phyloP scores from a whole-genome alignment of 2,888 invertebrate species.

The Latheticus oryzae region DNA sequence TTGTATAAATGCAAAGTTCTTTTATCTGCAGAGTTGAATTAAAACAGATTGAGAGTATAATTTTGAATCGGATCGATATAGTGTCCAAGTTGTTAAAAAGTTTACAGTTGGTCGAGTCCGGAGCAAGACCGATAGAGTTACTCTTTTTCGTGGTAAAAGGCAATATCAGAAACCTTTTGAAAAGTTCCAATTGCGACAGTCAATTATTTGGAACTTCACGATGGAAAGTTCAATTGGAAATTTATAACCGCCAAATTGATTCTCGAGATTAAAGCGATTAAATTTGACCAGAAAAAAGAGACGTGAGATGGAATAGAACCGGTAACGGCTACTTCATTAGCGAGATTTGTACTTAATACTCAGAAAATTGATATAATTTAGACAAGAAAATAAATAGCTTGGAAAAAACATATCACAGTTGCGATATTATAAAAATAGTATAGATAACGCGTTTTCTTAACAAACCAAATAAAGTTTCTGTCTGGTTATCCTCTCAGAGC shows the following conservation, averaged over 20 bases:
- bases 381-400: too few species aligned
- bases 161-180: slow-evolving; percentile 26
- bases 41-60: too few species aligned
- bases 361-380: too few species aligned
- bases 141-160: slow-evolving; percentile 17
- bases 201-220: slow-evolving; percentile 30
- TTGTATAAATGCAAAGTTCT: slow-evolving; percentile 30
- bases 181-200: slow-evolving; percentile 32
- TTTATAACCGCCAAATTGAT: slow-evolving; percentile 30
- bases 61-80: slow-evolving; percentile 1
- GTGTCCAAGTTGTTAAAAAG: slow-evolving; percentile 41
- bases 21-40: too few species aligned
- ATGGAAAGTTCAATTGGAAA: slow-evolving; percentile 19
- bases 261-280: slow-evolving; percentile 28
- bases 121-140: slow-evolving; percentile 18
- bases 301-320: too few species aligned
- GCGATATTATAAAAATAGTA: too few species aligned
- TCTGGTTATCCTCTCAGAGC: too few species aligned
- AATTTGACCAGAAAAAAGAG: slow-evolving; percentile 16
- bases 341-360: too few species aligned
- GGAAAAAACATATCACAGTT: too few species aligned
- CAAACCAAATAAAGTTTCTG: too few species aligned
- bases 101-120: slow-evolving; percentile 30
- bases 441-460: too few species aligned
- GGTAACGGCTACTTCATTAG: too few species aligned